Base-by-base conservation (phyloP, 2,113 vertebrate genomes). In the Donacobius atricapilla region DNA sequence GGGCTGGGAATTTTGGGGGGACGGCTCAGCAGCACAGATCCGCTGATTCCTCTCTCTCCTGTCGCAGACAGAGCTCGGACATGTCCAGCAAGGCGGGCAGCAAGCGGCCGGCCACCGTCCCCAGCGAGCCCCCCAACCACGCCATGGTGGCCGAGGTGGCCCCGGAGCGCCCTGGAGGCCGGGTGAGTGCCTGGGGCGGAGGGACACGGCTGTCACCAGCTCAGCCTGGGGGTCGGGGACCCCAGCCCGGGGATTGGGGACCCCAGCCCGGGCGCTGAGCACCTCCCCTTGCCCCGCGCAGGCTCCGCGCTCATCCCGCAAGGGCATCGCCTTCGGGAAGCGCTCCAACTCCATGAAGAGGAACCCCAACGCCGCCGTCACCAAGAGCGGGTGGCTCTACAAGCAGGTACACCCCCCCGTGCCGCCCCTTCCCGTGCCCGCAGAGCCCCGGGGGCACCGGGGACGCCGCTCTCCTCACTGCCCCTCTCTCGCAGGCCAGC, bases 331-430 rank as follows among this genome's bases (percentile, higher is more conserved):
- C 14, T 99, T 99, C 47, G 99, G 99, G 68, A 99, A 99, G 80
- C 99, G 99, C 57, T 99, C 99, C 68, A 99, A 99, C 97, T 99
- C 99, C 37, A 99, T 99, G 99, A 98, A 99, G 87, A 98, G 99
- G 96, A 99, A 99, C 95, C 98, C 98, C 85, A 99, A 92, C 15
- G 98, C 99, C 0, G 97, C 98, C 1, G 98, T 99, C 25, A 93
- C 98, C 93, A 99, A 98, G 86, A 98, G 98, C 4, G 99, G 99
- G 44, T 99, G 99, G 99, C 98, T 99, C 57, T 98, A 98, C 97
- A 99, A 99, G 86, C 99, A 99, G 99, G 99, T 99, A 90, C 42
- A 66, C 66, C 0, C 4, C 0, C 0, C 35, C 3, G 0, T 15
- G 47, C 35, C 65, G 2, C 6, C 63, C 40, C 16, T 15, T 3